Conservation (phyloP, 1,140 invertebrate genomes). For the Drosophila virilis region DNA sequence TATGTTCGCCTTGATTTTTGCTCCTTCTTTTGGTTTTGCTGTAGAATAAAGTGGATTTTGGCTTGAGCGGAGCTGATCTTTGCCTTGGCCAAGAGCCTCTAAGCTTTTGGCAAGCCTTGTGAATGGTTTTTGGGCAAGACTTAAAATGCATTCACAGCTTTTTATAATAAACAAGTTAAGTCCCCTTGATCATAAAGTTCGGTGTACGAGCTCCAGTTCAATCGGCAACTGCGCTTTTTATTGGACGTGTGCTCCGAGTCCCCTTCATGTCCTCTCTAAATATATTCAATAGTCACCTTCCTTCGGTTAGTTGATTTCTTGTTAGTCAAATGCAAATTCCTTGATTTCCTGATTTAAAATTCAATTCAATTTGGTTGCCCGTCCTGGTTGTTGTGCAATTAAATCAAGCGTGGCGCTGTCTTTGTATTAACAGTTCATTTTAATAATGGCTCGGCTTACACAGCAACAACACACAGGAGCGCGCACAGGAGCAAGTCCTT, state of each 20-base stretch:
- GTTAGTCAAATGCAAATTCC: slow-evolving; percentile 1
- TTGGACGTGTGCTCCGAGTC: too few species aligned
- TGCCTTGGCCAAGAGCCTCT: too few species aligned
- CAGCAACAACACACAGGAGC: slow-evolving; percentile 1
- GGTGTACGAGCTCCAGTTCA: too few species aligned
- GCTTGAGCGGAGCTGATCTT: too few species aligned
- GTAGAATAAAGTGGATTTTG: too few species aligned
- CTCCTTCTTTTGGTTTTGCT: neutral
- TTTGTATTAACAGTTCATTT: slow-evolving; percentile 78
- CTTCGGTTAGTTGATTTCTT: neutral
- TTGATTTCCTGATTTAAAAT: slow-evolving; percentile 42
- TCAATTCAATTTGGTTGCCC: slow-evolving; percentile 49
- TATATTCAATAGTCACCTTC: neutral
- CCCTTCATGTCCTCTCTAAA: too few species aligned
- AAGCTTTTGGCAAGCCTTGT: too few species aligned
- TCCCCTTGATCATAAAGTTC: too few species aligned
- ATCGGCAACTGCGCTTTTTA: too few species aligned
- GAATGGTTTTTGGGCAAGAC: too few species aligned
- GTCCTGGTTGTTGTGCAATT: slow-evolving; percentile 31
- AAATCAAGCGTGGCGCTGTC: slow-evolving; percentile 54
- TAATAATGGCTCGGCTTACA: slow-evolving; percentile 49
- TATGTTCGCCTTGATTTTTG: slow-evolving; percentile 1
- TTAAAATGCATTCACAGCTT: too few species aligned
- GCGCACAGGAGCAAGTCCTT: slow-evolving; percentile 38
- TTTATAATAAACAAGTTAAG: too few species aligned